Evolutionary conservation across 2,113 vertebrate genomes (phyloP).

Genomic region (Coturnix japonica): DNA sequence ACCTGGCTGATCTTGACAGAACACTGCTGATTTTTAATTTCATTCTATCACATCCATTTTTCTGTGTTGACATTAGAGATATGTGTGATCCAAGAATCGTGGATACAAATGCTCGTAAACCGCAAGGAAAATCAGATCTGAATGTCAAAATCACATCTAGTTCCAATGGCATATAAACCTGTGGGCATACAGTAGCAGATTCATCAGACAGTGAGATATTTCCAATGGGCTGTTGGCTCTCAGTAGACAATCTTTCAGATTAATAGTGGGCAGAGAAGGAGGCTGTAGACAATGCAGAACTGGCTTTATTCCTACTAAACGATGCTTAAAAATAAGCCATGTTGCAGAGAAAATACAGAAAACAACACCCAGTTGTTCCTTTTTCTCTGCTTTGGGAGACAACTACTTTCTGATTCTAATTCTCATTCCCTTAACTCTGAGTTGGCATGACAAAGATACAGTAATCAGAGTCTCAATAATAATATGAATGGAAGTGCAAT

Average conservation of each 20-base stretch:
- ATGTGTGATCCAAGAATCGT: not conserved
- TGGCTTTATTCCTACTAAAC: not conserved
- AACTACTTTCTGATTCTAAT: not conserved
- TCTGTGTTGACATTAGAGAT: not conserved
- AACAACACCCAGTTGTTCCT: accelerated
- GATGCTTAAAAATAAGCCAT: not conserved
- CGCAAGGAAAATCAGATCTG: not conserved
- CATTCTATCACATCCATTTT: not conserved
- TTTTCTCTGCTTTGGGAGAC: not conserved
- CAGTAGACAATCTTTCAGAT: not conserved
- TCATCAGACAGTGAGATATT: not conserved
- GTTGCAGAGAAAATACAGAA: not conserved
- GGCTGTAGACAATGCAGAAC: not conserved
- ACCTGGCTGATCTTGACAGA: conserved; percentile 15
- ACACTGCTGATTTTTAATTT: not conserved
- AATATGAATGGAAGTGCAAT: not conserved
- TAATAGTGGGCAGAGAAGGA: not conserved
- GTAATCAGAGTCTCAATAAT: not conserved
- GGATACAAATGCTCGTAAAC: not conserved
- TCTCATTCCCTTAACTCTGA: not conserved
- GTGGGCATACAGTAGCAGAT: not conserved
- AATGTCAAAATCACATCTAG: not conserved
- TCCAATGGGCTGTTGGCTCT: not conserved
- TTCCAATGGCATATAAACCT: not conserved
- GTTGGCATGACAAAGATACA: not conserved